Base-by-base conservation (phyloP, 2,888 invertebrate genomes). In the Anarsia innoxiella region DNA sequence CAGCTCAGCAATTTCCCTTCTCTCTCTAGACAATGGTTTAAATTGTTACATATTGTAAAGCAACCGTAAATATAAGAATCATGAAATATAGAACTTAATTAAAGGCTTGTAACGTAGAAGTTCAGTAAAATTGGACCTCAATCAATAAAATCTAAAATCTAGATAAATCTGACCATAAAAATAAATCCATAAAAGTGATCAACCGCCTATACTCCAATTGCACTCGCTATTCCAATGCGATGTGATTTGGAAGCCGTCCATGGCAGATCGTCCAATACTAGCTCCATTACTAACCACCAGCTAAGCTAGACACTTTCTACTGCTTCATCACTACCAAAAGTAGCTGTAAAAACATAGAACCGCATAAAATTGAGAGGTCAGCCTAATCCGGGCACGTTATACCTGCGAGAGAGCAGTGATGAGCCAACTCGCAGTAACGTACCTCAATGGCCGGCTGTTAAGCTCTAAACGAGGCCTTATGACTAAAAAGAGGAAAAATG, bases 231-330 rank as follows among this genome's bases (percentile, higher is more conserved):
- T 75, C 75, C 77, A 76, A 79, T 76, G 64, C 58, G 66, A 70
- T 66, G 70, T 64, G 68, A 77, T 75, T 78, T 79, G 74, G 74
- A 79, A 69, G 66, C 61, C 63, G 60, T 74, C 75, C 75, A 75
- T 66, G 58, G 60, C 50, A 49, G 48, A 57, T 53, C 59, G 59
- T 59, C 58, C 56, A 50, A 58, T 56, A 33, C 53, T 51, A 56
- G 59, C 56, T 49, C 65, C 59, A 71, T 73, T 74, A 67, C 47
- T 42, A 43, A 14, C 38, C 37, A 44, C 75, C 72, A 68, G 49
- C 45, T 39, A 59, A 56, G 50, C 49, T 46, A 56, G 76, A 59
- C 48, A 59, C 65, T 40, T 40, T 40, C 41, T 40, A 41, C 40
- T 45, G 31, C 27, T 16, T 9, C 15, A 36, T 36, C 27, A 26